phyloP scores from a whole-genome alignment of 1,140 invertebrate species.

The Drosophila nigrodunni region DNA sequence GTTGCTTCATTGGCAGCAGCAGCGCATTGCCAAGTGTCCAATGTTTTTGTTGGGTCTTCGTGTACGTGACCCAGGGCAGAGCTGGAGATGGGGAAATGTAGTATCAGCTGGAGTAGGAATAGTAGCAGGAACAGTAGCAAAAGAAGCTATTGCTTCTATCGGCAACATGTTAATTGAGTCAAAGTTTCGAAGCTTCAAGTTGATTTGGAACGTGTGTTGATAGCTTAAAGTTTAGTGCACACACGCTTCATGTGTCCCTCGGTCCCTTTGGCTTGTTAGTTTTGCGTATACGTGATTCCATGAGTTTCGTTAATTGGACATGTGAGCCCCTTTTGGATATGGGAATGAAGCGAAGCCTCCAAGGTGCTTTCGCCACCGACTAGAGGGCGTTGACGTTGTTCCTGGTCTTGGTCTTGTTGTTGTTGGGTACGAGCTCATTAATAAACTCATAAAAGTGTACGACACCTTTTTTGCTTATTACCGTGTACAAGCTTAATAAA shows the following conservation, averaged over 20 bases:
- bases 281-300: slow-evolving; percentile 54
- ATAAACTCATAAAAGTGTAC: slow-evolving; percentile 66
- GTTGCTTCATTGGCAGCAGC: slow-evolving; percentile 43
- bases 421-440: slow-evolving; percentile 47
- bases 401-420: no score
- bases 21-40: slow-evolving; percentile 30
- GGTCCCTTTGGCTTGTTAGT: slow-evolving; percentile 38
- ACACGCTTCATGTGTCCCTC: background rate
- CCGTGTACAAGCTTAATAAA: slow-evolving; percentile 58
- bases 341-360: background rate
- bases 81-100: background rate
- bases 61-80: slow-evolving; percentile 49
- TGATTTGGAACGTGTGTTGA: slow-evolving; percentile 61
- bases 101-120: background rate
- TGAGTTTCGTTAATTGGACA: slow-evolving; percentile 58
- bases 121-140: background rate
- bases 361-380: slow-evolving; percentile 20
- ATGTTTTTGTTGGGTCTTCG: slow-evolving; percentile 37
- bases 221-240: slow-evolving; percentile 54
- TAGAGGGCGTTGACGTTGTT: background rate
- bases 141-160: background rate
- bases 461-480: slow-evolving; percentile 62
- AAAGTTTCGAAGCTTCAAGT: slow-evolving; percentile 57
- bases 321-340: slow-evolving; percentile 35
- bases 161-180: slow-evolving; percentile 66